A percentile compares a stretch with the other conserved stretches of the same genome.
These are phyloP conservation scores for Lithobates pipiens DNA, from an alignment of 2,797 vertebrate genomes.

Conservation along the genomic window DNA sequence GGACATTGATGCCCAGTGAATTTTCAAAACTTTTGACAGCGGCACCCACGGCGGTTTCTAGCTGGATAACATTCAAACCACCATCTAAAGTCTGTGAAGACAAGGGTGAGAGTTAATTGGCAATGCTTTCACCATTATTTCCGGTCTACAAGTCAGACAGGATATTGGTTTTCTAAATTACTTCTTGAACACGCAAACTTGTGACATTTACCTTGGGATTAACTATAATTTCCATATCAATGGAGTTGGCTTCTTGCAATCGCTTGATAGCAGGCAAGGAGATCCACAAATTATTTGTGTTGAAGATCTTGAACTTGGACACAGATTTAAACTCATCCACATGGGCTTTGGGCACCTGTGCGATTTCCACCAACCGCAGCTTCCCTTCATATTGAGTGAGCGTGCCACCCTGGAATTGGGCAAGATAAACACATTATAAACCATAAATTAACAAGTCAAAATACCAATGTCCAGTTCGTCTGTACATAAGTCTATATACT, in stretches of 20 bases:
- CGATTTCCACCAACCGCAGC: constrained; percentile 94
- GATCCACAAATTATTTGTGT: constrained; percentile 98
- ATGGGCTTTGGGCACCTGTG: constrained; percentile 93
- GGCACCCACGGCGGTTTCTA: constrained; percentile 97
- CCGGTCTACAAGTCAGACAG: neutral
- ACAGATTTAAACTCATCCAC: constrained; percentile 98
- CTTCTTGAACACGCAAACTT: neutral
- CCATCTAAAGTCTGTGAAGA: constrained; percentile 88
- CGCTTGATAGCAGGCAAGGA: constrained; percentile 91
- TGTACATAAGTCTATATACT: no score
- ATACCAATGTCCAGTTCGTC: neutral
- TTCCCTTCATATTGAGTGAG: constrained; percentile 94
- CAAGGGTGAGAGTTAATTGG: neutral
- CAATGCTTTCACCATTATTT: neutral
- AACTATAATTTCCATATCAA: constrained; percentile 97
- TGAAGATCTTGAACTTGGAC: constrained; percentile 98
- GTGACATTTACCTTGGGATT: constrained; percentile 88
- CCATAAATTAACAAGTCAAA: neutral
- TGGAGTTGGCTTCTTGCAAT: constrained; percentile 86
- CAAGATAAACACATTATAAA: neutral
- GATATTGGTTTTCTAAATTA: neutral
- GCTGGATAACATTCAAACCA: constrained; percentile 93
- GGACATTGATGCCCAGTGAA: constrained; percentile 95
- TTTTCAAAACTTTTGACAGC: constrained; percentile 98
- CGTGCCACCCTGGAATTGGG: constrained; percentile 87